Base-by-base conservation (phyloP, 2,888 invertebrate species). In the Harpagoxenus sublaevis region DNA sequence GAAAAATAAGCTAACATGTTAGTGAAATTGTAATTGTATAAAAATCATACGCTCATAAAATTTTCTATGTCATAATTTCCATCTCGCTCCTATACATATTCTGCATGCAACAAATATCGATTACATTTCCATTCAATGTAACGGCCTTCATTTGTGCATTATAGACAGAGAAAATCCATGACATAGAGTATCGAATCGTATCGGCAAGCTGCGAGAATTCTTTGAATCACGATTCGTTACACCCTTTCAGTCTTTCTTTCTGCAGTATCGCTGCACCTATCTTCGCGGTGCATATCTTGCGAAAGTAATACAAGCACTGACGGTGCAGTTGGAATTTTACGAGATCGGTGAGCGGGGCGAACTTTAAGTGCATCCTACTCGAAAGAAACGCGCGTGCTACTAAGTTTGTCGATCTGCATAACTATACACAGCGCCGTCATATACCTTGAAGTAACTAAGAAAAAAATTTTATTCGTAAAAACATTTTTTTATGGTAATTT, bases 321-420 rank as follows among this genome's bases (percentile, higher is more conserved):
- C 9, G 65, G 68, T 87, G 66, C 70, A 57, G 57, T 75, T 63
- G 57, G 45, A 82, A 87, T 87, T 87, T 87, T 87, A 84, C 77
- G 68, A 70, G 73, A 81, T 71, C 73, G 82, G 74, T 18, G 82
- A 87, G 39, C 75, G 53, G 71, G 28, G 48, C 66, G 74, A 88
- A 88, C 77, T 88, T 88, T 85, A 84, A 87, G 83, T 77, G 53
- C 79, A 62, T 78, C 45, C 62, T 35, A 77, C 55, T 39, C 60
- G 73, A 81, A 79, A 79, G 79, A 70, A 81, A 60, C 35, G 45
- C 57, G 45, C 39, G 39, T 57, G 60, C 51, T 71, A 28, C 35
- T 18, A 65, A 73, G 60, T 81, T 81, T 48, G 73, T 73, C 23
- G 60, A 81, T 81, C 60, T 62, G 39, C 71, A 81, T 81, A 81